Base-by-base conservation (phyloP, 2,888 invertebrate species). In the Scaptomyza tumidula region DNA sequence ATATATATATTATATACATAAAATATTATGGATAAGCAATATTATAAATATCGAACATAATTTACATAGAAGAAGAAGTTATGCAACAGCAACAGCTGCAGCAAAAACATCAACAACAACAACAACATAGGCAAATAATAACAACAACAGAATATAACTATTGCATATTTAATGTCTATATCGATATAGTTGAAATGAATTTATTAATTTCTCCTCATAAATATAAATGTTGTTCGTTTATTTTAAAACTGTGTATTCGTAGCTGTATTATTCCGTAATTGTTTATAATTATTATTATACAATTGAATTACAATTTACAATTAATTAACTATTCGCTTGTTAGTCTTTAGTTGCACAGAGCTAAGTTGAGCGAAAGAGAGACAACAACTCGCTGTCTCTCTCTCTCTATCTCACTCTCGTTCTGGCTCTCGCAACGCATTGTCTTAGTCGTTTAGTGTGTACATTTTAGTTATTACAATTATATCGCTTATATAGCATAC, bases 401-500 rank as follows among this genome's bases (percentile, higher is more conserved):
- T 27, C 14, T 14, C 29, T n/a, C 45, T 33, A 31, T 37, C 54
- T 7, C 52, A 7, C 24, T 24, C 11, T 45, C 46, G 43, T 39
- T 49, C 46, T 45, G 31, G 63, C 67, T 75, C 72, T 66, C 57
- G 70, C 72, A 73, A 73, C 62, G 78, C 87, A 86, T 88, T 86
- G 76, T 85, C 76, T 88, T 85, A 88, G 85, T 85, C 87, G 85
- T 74, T 86, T 85, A 87, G 87, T 76, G 65, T 85, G 89, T 86
- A 85, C 72, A 87, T 86, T 85, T 85, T 86, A 85, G 89, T 84
- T 88, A 74, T 78, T 84, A 84, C 65, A 76, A 78, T 81, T 85
- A 62, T 59, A 73, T 82, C 76, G 82, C 82, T 86, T 80, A 73
- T 61, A 88, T 86, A 72, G 79, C 86, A 82, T 81, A 72, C 68